Evolutionary conservation across 2,113 vertebrate genomes (phyloP).

Genomic region (Mirounga angustirostris): DNA sequence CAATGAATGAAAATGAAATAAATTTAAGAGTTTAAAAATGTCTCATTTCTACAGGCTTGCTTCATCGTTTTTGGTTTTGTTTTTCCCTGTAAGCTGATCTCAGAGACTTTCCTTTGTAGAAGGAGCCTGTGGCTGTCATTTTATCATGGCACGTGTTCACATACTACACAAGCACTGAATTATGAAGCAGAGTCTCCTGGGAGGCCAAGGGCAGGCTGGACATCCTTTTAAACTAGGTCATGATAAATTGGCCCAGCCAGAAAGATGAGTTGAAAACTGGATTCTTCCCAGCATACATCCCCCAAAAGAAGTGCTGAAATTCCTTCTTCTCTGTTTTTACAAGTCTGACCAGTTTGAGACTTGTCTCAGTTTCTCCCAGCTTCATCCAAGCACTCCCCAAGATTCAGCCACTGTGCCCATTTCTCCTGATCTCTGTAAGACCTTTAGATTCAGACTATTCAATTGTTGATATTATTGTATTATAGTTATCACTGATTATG

Average conservation of each 20-base stretch:
- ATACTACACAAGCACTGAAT: background rate
- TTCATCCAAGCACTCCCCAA: background rate
- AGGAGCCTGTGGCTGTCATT: background rate
- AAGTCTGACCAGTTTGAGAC: background rate
- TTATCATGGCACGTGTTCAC: background rate
- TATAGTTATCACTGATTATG: conserved; percentile 31
- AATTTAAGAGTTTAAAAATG: conserved; percentile 34
- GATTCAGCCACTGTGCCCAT: background rate
- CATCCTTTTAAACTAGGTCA: background rate
- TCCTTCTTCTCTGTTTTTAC: background rate
- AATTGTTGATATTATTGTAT: conserved; percentile 36
- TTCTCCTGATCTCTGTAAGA: conserved; percentile 3
- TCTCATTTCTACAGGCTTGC: conserved; percentile 53
- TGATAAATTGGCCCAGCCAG: background rate
- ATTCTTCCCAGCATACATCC: background rate
- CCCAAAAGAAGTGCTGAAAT: background rate
- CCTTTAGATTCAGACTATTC: conserved; percentile 36
- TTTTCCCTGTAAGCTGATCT: conserved; percentile 11
- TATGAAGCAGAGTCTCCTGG: background rate
- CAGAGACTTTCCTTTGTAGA: background rate
- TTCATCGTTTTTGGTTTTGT: conserved; percentile 29
- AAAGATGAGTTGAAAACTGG: conserved; percentile 24
- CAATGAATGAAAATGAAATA: conserved; percentile 59
- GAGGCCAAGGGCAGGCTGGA: background rate
- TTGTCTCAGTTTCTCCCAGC: background rate